Evolutionary conservation across 2,797 vertebrate species (phyloP).

Genomic region (Yasuhikotakia modesta): DNA sequence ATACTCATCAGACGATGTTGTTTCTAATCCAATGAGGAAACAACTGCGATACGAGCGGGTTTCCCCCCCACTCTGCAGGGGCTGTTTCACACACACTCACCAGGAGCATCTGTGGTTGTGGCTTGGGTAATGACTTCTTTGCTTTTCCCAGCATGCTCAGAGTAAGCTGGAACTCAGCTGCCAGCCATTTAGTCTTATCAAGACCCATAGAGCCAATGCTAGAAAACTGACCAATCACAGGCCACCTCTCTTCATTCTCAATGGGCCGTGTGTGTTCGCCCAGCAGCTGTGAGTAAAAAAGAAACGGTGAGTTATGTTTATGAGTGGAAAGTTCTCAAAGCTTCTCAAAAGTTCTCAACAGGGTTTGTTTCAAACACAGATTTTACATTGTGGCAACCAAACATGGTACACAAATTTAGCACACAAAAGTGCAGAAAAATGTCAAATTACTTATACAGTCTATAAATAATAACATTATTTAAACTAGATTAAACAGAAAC

Average conservation of each 20-base stretch:
- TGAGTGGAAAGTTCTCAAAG: not conserved
- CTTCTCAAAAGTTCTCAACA: too few species aligned
- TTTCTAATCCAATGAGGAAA: not conserved
- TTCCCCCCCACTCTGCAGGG: not conserved
- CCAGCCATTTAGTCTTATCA: constrained; percentile 93
- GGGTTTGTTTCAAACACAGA: too few species aligned
- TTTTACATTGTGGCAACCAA: too few species aligned
- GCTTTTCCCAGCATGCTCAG: constrained; percentile 77
- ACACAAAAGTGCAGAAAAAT: too few species aligned
- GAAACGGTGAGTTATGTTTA: not conserved
- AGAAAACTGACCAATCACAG: constrained; percentile 92
- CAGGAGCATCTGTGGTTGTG: constrained; percentile 81
- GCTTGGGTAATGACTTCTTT: constrained; percentile 57
- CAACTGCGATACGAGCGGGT: constrained; percentile 4
- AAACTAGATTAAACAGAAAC: too few species aligned
- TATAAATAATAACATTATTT: too few species aligned
- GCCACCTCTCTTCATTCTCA: constrained; percentile 80
- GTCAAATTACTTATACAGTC: too few species aligned
- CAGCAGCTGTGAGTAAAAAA: constrained; percentile 79
- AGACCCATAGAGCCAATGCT: constrained; percentile 94
- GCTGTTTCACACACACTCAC: constrained; percentile 70
- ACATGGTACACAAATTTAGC: too few species aligned
- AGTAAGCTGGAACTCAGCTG: constrained; percentile 89
- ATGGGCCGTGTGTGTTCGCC: constrained; percentile 70
- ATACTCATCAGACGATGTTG: constrained; percentile 18